Base-by-base conservation (phyloP, 2,797 vertebrate species). In the Hafferia zeledoni region DNA sequence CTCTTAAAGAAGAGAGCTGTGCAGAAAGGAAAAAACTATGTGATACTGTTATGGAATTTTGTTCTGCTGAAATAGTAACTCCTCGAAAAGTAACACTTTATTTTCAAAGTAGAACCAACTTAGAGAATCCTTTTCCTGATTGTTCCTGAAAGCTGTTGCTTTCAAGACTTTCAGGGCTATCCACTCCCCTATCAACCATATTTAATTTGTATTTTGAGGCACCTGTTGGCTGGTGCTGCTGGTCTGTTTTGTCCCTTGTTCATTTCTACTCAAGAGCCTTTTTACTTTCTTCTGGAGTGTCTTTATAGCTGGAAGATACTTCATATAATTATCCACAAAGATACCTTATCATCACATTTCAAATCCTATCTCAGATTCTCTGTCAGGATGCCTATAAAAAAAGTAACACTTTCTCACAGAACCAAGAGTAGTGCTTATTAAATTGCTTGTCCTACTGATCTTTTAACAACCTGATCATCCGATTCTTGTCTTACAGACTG, bases 31-130 rank as follows among this genome's bases (percentile, higher is more conserved):
- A 74, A 74, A 88, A 76, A 8, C n/a, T 53, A 1, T 3, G 7
- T 52, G 55, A 64, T 31, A 56, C 44, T 83, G 33, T 30, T 79
- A 37, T 0, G 5, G 53, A 80, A 69, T 81, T 84, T 85, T 50
- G 23, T 86, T 50, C 16, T 13, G 11, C 44, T 83, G 74, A 87
- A 87, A 61, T 10, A 75, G 57, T 68, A 93, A 83, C 70, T 92
- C 28, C 49, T 67, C 80, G 64, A 79, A 91, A 93, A 92, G 15
- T 65, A 65, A 30, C 44, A 15, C 53, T 75, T 71, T 37, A 53
- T 64, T 87, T 89, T 87, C 39, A 56, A 49, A 9, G 30, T 89
- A 60, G 37, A 82, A 56, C 18, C 28, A 90, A 35, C 52, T 81
- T 90, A 57, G 31, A 71, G 31, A 85, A 81, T 78, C 1, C 47